A percentile compares a stretch with the other conserved stretches of the same genome.
These are phyloP conservation scores for Boleophthalmus pectinirostris DNA, from an alignment of 2,113 vertebrate species.

Conservation along the genomic window DNA sequence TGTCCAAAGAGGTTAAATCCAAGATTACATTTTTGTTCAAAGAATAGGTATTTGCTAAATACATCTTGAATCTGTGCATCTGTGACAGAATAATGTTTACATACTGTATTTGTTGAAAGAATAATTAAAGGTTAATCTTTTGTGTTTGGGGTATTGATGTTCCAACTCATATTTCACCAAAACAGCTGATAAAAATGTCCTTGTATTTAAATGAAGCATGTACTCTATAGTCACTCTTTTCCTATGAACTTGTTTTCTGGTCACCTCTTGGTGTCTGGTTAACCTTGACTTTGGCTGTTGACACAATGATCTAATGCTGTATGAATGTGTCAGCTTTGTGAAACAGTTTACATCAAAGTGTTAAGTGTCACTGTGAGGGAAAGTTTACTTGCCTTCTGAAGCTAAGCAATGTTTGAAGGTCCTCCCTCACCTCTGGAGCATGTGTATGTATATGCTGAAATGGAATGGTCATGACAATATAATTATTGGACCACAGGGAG, in stretches of 20 bases:
- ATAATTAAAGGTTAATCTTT: slow-evolving; percentile 55
- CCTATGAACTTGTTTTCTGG: slow-evolving; percentile 7
- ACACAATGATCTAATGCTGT: slow-evolving; percentile 23
- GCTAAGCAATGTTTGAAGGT: not conserved
- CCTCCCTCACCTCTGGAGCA: slow-evolving; percentile 8
- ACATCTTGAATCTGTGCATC: not conserved
- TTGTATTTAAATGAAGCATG: not conserved
- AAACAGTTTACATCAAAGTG: slow-evolving; percentile 58
- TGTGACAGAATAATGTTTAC: slow-evolving; percentile 48
- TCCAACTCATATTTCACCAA: not conserved
- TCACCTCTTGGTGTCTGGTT: slow-evolving; percentile 27
- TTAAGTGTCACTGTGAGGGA: slow-evolving; percentile 35
- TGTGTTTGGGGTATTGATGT: slow-evolving; percentile 9
- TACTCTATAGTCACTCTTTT: not conserved
- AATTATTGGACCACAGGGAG: not conserved
- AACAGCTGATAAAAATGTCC: not conserved
- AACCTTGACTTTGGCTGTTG: slow-evolving; percentile 54
- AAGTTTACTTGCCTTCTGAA: slow-evolving; percentile 35
- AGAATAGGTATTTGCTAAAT: slow-evolving; percentile 22
- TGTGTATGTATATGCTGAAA: not conserved
- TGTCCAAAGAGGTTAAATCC: slow-evolving; percentile 40
- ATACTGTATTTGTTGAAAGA: slow-evolving; percentile 50
- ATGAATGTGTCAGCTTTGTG: slow-evolving; percentile 72
- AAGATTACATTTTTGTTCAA: slow-evolving; percentile 58
- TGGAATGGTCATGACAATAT: not conserved